These are phyloP conservation scores for Zaprionus tsacasi DNA, from an alignment of 1,140 invertebrate species.

Conservation along the genomic window DNA sequence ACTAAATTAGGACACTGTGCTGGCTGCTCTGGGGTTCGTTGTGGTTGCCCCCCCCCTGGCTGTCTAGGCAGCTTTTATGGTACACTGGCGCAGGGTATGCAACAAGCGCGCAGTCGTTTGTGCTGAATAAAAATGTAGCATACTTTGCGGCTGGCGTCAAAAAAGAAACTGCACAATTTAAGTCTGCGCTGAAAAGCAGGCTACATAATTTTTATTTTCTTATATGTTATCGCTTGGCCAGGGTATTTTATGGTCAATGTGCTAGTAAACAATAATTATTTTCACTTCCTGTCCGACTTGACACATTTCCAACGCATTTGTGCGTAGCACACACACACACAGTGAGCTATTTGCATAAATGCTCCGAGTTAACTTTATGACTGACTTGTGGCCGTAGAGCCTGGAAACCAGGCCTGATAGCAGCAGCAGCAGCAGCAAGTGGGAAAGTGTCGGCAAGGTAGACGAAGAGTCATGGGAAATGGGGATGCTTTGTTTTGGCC, in stretches of 20 bases:
- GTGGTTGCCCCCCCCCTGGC: conserved; percentile 9
- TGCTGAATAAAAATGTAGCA: not conserved
- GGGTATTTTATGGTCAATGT: not conserved
- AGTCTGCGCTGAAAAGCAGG: not conserved
- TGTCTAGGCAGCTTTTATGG: not conserved
- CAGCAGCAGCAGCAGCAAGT: too few species aligned
- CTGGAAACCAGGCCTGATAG: conserved; percentile 15
- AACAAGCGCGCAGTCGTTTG: not conserved
- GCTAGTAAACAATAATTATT: not conserved
- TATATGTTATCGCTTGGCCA: not conserved
- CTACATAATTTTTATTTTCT: not conserved
- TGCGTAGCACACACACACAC: conserved; percentile 23
- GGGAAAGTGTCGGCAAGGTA: not conserved
- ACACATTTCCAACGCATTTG: conserved; percentile 34
- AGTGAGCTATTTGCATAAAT: conserved; percentile 65
- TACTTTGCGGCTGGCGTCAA: not conserved
- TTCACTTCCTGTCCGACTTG: conserved; percentile 21
- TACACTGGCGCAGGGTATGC: not conserved
- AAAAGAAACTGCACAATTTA: too few species aligned
- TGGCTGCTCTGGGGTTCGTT: conserved; percentile 8
- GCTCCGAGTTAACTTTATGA: conserved; percentile 68
- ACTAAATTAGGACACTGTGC: conserved; percentile 58
- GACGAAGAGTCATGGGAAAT: not conserved
- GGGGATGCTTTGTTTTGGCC: conserved; percentile 33
- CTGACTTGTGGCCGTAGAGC: conserved; percentile 62